A percentile compares a stretch with the other conserved stretches of the same genome.
phyloP scores from a whole-genome alignment of 1,140 invertebrate species.

The Branchinecta lindahli region DNA sequence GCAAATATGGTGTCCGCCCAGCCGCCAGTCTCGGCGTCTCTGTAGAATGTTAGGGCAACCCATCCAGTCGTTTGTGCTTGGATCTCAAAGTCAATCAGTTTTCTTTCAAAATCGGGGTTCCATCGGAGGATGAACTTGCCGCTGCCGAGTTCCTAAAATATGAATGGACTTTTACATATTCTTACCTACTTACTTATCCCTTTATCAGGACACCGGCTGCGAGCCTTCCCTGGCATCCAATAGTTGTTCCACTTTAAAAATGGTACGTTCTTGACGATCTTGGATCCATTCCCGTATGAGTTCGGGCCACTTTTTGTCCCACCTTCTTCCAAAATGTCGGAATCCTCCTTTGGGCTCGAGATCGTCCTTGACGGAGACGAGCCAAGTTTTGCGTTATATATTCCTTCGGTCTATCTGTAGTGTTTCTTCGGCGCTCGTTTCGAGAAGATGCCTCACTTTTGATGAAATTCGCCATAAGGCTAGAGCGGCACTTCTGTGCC shows the following conservation, averaged over 20 bases:
- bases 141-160: no score
- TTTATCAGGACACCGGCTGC: not conserved
- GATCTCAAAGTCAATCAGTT: not conserved
- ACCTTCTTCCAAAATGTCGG: not conserved
- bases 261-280: not conserved
- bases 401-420: no score
- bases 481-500: no score
- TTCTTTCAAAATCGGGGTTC: not conserved
- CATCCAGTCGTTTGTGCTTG: not conserved
- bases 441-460: no score
- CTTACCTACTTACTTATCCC: no score
- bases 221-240: slow-evolving; percentile 7
- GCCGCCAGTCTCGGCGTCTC: not conserved
- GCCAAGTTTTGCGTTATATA: not conserved
- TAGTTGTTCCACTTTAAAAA: not conserved
- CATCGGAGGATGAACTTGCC: not conserved
- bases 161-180: no score
- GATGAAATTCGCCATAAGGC: no score
- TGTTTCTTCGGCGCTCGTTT: no score
- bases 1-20: not conserved
- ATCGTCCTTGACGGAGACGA: not conserved
- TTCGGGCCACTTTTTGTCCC: not conserved
- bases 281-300: not conserved
- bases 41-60: not conserved
- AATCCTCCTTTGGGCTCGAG: slow-evolving; percentile 7